Conservation (phyloP, 2,888 invertebrate genomes). For the Myathropa florea region DNA sequence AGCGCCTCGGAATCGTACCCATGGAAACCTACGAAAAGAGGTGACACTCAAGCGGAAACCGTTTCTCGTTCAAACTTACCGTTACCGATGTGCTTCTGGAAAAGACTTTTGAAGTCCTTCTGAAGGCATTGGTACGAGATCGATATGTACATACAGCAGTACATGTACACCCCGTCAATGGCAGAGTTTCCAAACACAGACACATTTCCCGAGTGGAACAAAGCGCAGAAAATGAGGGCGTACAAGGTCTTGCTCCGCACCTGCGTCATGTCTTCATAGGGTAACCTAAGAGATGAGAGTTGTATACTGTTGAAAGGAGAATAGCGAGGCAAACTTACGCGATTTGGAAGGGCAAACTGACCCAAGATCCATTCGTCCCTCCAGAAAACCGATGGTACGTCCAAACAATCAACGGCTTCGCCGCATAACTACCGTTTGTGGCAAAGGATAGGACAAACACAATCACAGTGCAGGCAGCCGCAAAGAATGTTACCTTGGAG, state of each 20-base stretch:
- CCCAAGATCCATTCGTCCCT: neutral
- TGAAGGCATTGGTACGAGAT: neutral
- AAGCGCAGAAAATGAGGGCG: neutral
- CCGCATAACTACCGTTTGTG: neutral
- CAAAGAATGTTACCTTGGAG: neutral
- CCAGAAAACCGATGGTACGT: neutral
- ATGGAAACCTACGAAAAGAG: neutral
- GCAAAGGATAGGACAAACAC: neutral
- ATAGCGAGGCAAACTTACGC: neutral
- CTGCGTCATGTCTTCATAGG: conserved; percentile 33
- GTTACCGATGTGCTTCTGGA: neutral
- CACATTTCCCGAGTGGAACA: conserved; percentile 11
- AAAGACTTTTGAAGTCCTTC: conserved; percentile 2
- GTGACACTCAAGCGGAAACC: neutral
- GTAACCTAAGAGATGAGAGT: neutral
- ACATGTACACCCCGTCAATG: conserved; percentile 5
- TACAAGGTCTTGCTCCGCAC: neutral
- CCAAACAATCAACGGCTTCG: neutral
- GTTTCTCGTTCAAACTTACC: neutral
- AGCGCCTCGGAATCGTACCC: neutral
- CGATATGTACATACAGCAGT: conserved; percentile 1
- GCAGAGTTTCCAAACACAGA: conserved; percentile 9
- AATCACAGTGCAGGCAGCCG: neutral
- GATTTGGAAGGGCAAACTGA: conserved; percentile 10
- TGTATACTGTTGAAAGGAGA: too few species aligned